phyloP scores from a whole-genome alignment of 2,113 vertebrate species.

The Corydoras maculifer region DNA sequence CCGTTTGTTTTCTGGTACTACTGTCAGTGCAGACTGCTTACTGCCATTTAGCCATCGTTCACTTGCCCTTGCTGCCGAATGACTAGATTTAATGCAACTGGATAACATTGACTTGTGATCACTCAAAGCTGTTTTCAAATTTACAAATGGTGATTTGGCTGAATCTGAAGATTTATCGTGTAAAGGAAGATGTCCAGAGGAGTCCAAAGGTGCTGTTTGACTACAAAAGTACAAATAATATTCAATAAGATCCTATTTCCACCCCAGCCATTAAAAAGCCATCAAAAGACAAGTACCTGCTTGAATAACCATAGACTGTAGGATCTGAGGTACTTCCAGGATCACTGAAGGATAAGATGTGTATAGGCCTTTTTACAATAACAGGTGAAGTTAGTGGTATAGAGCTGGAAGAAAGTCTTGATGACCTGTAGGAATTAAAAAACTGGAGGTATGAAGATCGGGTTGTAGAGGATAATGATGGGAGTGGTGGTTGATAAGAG shows the following conservation, averaged over 20 bases:
- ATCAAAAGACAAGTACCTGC: slow-evolving; percentile 39
- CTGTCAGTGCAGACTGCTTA: slow-evolving; percentile 35
- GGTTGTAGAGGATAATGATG: not conserved
- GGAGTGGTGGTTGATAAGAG: not conserved
- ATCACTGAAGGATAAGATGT: slow-evolving; percentile 58
- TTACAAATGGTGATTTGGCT: slow-evolving; percentile 12
- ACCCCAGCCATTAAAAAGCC: not conserved
- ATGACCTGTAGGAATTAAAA: slow-evolving; percentile 34
- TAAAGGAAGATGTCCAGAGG: slow-evolving; percentile 8
- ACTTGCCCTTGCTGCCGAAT: slow-evolving; percentile 37
- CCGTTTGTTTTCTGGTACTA: slow-evolving; percentile 47
- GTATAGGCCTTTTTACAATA: slow-evolving; percentile 60
- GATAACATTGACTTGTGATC: slow-evolving; percentile 35
- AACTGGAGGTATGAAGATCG: slow-evolving; percentile 36
- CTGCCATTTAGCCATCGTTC: slow-evolving; percentile 24
- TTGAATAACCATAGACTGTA: slow-evolving; percentile 29
- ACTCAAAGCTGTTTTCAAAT: not conserved
- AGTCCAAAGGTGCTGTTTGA: slow-evolving; percentile 6
- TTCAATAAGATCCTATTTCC: not conserved
- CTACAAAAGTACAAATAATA: not conserved
- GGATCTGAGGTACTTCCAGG: slow-evolving; percentile 44
- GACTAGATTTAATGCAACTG: slow-evolving; percentile 45
- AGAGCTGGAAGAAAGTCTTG: slow-evolving; percentile 41
- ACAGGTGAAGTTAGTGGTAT: slow-evolving; percentile 59
- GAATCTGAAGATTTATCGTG: slow-evolving; percentile 9